These are phyloP conservation scores for Caenorhabditis sp. DNA, from an alignment of 2,888 invertebrate species.

Conservation along the genomic window DNA sequence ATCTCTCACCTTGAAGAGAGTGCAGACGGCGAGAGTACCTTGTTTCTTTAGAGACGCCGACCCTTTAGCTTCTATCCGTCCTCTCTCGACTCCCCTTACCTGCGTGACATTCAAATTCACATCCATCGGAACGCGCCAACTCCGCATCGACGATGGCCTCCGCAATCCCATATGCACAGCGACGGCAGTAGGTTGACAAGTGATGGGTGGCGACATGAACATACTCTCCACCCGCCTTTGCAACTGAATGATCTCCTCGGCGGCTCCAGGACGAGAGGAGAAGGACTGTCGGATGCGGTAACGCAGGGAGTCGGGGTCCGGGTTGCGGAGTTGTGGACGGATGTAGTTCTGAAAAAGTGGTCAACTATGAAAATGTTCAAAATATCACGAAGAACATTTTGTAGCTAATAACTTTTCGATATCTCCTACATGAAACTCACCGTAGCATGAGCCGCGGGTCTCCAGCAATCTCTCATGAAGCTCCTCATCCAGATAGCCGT, in stretches of 20 bases:
- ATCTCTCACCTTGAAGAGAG: no score
- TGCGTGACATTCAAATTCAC: slow-evolving; percentile 20
- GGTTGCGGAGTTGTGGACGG: slow-evolving; percentile 1
- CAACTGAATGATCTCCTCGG: slow-evolving; percentile 18
- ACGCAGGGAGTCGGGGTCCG: slow-evolving; percentile 5
- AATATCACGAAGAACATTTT: no score
- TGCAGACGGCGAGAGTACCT: no score
- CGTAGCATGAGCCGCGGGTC: slow-evolving; percentile 3
- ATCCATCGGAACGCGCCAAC: slow-evolving; percentile 1
- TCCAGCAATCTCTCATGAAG: slow-evolving; percentile 17
- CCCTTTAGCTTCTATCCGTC: no score
- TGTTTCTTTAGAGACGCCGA: no score
- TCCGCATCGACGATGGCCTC: slow-evolving; percentile 21
- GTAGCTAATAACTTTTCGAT: no score
- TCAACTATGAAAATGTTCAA: not conserved
- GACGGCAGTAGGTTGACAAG: slow-evolving; percentile 16
- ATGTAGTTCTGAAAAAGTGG: not conserved
- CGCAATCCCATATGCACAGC: slow-evolving; percentile 33
- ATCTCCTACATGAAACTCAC: not conserved
- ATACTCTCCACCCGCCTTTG: slow-evolving; percentile 6
- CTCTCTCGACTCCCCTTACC: not conserved
- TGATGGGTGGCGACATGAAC: slow-evolving; percentile 15
- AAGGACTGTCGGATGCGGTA: slow-evolving; percentile 10
- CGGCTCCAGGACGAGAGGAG: not conserved
- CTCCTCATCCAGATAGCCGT: slow-evolving; percentile 11